These are phyloP conservation scores for Columba guinea DNA, from an alignment of 2,797 vertebrate genomes.

Conservation along the genomic window DNA sequence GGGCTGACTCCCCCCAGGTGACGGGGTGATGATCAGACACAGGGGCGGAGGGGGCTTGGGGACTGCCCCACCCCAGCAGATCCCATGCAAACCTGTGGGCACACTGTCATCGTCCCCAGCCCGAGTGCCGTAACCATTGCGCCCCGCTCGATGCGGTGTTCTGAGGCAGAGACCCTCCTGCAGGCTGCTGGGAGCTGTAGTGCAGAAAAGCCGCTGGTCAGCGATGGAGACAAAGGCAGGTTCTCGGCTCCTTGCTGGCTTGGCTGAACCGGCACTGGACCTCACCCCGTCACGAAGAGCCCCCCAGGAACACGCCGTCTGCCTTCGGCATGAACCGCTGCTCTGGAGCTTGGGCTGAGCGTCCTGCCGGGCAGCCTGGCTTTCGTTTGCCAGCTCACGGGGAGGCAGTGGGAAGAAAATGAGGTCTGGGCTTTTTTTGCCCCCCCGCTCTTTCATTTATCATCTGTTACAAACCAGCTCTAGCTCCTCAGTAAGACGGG, in stretches of 20 bases:
- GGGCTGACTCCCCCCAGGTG: not conserved
- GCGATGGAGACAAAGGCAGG: not conserved
- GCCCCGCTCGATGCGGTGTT: not conserved
- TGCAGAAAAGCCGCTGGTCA: not conserved
- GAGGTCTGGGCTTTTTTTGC: not conserved
- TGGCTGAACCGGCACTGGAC: not conserved
- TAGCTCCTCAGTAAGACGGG: not conserved
- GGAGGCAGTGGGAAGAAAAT: not conserved
- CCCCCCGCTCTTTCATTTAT: not conserved
- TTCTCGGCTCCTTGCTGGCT: not conserved
- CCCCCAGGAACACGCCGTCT: accelerated
- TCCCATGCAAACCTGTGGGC: accelerated
- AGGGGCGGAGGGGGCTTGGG: accelerated
- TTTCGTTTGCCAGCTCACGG: not conserved
- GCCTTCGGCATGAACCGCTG: not conserved
- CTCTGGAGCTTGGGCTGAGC: not conserved
- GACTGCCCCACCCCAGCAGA: not conserved
- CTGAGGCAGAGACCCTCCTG: not conserved
- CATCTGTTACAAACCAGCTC: not conserved
- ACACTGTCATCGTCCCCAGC: not conserved
- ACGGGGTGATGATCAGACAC: conserved; percentile 33
- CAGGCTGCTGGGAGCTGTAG: conserved; percentile 47
- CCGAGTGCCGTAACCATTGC: accelerated
- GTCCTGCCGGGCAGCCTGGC: not conserved
- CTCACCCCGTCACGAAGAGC: accelerated